Conservation (phyloP, 2,797 vertebrate species). For the Pseudochirops corinnae region DNA sequence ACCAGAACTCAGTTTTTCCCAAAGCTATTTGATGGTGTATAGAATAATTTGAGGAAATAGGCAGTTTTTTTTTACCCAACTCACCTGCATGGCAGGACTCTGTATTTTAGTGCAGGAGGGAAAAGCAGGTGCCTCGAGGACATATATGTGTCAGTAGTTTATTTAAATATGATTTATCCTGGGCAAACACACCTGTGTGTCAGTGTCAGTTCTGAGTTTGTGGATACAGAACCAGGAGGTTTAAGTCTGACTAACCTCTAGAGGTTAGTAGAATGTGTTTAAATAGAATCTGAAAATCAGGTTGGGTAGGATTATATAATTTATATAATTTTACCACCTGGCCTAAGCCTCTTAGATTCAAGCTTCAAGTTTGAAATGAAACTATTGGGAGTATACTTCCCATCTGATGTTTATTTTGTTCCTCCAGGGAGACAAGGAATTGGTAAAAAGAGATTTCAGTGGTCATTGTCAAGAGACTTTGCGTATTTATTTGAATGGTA, state of each 20-base stretch:
- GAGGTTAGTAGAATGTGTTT: conserved; percentile 85
- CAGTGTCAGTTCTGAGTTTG: conserved; percentile 83
- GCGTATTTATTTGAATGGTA: neutral
- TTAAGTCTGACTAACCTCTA: conserved; percentile 83
- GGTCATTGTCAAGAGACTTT: conserved; percentile 51
- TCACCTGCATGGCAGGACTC: conserved; percentile 66
- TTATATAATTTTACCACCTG: conserved; percentile 64
- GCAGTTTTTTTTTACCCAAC: conserved; percentile 70
- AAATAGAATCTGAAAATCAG: conserved; percentile 83
- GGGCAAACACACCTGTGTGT: conserved; percentile 86
- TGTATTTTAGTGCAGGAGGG: conserved; percentile 75
- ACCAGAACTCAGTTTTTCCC: conserved; percentile 47
- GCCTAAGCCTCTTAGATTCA: conserved; percentile 63
- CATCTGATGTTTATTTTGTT: conserved; percentile 59
- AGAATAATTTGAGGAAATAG: conserved; percentile 62
- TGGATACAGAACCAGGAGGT: conserved; percentile 81
- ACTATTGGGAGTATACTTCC: conserved; percentile 50
- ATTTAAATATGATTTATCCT: conserved; percentile 87
- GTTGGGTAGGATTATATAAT: conserved; percentile 75
- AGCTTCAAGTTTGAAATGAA: conserved; percentile 51
- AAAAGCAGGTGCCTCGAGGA: conserved; percentile 85
- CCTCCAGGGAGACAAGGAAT: conserved; percentile 40
- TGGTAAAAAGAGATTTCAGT: conserved; percentile 59
- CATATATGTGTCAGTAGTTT: conserved; percentile 83
- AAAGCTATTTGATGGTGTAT: conserved; percentile 61